These are phyloP conservation scores for Gryllus longicercus DNA, from an alignment of 2,888 invertebrate genomes.

Conservation along the genomic window DNA sequence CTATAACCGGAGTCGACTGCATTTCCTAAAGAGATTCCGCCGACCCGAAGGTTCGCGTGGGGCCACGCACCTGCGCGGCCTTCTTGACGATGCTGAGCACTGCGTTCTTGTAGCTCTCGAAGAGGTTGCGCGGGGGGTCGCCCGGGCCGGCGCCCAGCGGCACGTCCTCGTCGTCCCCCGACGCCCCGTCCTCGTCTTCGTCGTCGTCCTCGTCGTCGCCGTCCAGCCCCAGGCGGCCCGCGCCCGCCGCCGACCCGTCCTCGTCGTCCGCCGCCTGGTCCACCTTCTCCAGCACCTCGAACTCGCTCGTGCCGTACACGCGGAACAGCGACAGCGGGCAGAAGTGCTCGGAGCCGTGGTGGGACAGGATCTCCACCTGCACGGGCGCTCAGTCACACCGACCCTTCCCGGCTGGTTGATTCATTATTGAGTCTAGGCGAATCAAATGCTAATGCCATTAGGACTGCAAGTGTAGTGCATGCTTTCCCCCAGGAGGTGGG, in stretches of 20 bases:
- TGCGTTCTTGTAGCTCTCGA: conserved; percentile 85
- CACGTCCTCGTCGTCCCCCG: conserved; percentile 47
- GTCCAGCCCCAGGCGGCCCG: conserved; percentile 45
- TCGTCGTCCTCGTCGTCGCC: conserved; percentile 44
- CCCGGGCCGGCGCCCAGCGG: conserved; percentile 41
- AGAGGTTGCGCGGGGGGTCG: conserved; percentile 65
- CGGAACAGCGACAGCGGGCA: conserved; percentile 95
- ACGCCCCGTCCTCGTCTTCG: conserved; percentile 41
- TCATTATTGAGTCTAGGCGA: too few relatives aligned
- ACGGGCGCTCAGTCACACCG: neutral
- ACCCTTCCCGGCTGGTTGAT: too few relatives aligned
- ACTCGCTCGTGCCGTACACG: conserved; percentile 90
- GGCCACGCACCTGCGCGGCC: conserved; percentile 57
- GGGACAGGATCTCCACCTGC: conserved; percentile 73
- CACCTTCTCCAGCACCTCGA: conserved; percentile 82
- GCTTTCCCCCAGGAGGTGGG: too few relatives aligned
- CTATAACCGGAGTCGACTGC: too few relatives aligned
- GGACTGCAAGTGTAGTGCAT: too few relatives aligned
- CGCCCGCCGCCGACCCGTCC: conserved; percentile 31
- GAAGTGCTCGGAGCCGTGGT: conserved; percentile 95
- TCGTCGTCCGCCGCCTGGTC: conserved; percentile 58
- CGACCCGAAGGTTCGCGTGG: too few relatives aligned
- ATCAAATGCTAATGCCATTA: too few relatives aligned
- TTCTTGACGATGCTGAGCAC: conserved; percentile 90
- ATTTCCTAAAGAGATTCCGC: too few relatives aligned